Evolutionary conservation across 2,888 invertebrate species (phyloP), one percentile per base, ranked within the genome.

Genomic region (Parnassius orleans): DNA sequence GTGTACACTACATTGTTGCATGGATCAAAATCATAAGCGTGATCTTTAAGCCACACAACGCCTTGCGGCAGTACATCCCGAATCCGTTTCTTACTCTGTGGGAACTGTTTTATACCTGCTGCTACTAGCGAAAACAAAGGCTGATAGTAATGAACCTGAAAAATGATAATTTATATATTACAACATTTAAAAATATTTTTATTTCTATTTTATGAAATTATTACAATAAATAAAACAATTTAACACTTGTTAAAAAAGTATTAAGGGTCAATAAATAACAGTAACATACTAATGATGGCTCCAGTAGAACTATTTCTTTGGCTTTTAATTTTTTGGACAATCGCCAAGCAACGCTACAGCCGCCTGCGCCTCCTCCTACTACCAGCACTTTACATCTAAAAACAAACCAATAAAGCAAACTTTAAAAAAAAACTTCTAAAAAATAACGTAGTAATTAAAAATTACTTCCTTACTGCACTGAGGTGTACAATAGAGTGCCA

Each of bases 81-180:
- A 92, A 95, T 95, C 0, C 91, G 81, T 60, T 92, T 93, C 56
- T 90, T 87, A 0, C 96, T 93, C 3, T 95, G 90, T 5, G 93
- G 83, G 53, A 97, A 80, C 12, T 89, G 90, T 78, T 95, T 96
- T 72, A 97, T 93, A 0, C 98, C 98, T 3, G 96, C 98, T 0
- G 98, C 98, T 59, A 99, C 94, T 60, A 99, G 86, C 0, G 99
- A 98, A 86, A 98, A 98, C 81, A 97, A 92, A 0, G 99, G 97
- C 85, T 99, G 99, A 85, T 99, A 98, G 84, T 97, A 99, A 84
- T 99, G 98, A 64, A 90, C 84, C 95, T 96, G 73, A 12, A 10
- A 19, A 41, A 41, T 33, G 12, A 41, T 9, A 53, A 53, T 7
- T 3, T 24, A 33, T 1, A 33, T 19, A 19, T 19, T 19, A 2